phyloP scores from a whole-genome alignment of 2,888 invertebrate genomes.

The Capitulum mitella region DNA sequence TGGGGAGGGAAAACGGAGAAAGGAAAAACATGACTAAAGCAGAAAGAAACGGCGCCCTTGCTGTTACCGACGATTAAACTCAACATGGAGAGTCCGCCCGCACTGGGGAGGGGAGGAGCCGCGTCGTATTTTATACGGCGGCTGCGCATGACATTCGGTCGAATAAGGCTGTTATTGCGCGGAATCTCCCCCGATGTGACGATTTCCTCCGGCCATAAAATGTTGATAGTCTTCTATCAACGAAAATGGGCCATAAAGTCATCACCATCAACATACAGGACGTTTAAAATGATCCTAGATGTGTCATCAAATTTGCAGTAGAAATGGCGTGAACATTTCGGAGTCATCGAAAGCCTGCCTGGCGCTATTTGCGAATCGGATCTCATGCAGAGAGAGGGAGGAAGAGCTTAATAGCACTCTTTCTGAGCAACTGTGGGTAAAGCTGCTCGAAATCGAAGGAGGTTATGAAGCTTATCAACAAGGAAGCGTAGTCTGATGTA shows the following conservation, averaged over 20 bases:
- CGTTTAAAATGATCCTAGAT: conserved; percentile 12
- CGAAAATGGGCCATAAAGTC: conserved; percentile 19
- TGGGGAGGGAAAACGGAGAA: not conserved
- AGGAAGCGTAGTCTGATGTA: too few relatives aligned
- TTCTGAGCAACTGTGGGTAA: too few relatives aligned
- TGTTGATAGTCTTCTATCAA: conserved; percentile 16
- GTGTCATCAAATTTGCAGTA: conserved; percentile 2
- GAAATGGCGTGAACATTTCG: not conserved
- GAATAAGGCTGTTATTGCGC: conserved; percentile 14
- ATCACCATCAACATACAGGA: conserved; percentile 7
- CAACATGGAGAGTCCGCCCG: too few relatives aligned
- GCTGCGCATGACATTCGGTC: not conserved
- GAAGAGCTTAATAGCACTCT: too few relatives aligned
- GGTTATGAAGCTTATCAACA: too few relatives aligned
- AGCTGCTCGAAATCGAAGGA: too few relatives aligned
- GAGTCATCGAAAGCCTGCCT: not conserved
- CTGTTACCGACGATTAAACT: too few relatives aligned
- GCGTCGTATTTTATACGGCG: not conserved
- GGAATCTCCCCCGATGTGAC: conserved; percentile 12
- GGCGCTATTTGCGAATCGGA: not conserved
- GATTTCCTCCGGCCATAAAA: conserved; percentile 13
- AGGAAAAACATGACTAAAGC: too few relatives aligned
- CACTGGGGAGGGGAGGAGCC: too few relatives aligned
- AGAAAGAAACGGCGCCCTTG: too few relatives aligned
- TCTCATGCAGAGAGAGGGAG: too few relatives aligned